phyloP scores from a whole-genome alignment of 2,113 vertebrate genomes.

The Melospiza melodia region DNA sequence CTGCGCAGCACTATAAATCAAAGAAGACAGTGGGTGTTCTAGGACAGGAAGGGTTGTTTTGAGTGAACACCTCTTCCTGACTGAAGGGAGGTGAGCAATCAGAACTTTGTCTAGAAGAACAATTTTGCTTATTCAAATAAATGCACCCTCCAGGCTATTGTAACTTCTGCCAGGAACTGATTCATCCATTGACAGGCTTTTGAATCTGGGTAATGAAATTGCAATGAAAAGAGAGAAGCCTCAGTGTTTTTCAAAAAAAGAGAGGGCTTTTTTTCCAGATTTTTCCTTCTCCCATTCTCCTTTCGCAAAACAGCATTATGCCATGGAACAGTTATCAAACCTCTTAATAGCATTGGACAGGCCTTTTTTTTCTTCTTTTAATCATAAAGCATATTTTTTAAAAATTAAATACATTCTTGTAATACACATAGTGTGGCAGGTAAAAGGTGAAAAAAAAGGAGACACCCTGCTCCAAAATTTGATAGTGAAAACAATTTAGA shows the following conservation, averaged over 20 bases:
- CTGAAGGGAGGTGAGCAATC: neutral
- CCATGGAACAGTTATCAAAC: neutral
- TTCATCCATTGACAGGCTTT: neutral
- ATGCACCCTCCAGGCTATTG: neutral
- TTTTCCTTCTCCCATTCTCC: neutral
- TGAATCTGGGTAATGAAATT: neutral
- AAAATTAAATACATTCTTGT: neutral
- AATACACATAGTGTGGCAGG: neutral
- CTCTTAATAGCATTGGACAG: neutral
- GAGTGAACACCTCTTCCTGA: neutral
- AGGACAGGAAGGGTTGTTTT: neutral
- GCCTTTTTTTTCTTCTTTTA: neutral
- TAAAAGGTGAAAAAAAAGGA: neutral
- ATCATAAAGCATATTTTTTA: neutral
- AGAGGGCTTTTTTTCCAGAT: neutral
- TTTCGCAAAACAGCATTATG: neutral
- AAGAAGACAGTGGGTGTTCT: neutral
- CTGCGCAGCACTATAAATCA: rapidly evolving
- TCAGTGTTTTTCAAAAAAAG: neutral
- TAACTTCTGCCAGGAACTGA: constrained; percentile 20
- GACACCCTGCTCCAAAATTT: neutral
- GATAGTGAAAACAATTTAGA: neutral
- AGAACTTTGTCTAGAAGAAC: neutral
- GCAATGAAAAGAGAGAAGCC: neutral
- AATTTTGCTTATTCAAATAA: neutral